Conservation (phyloP, 2,888 invertebrate species). For the Drosophila bunnanda region DNA sequence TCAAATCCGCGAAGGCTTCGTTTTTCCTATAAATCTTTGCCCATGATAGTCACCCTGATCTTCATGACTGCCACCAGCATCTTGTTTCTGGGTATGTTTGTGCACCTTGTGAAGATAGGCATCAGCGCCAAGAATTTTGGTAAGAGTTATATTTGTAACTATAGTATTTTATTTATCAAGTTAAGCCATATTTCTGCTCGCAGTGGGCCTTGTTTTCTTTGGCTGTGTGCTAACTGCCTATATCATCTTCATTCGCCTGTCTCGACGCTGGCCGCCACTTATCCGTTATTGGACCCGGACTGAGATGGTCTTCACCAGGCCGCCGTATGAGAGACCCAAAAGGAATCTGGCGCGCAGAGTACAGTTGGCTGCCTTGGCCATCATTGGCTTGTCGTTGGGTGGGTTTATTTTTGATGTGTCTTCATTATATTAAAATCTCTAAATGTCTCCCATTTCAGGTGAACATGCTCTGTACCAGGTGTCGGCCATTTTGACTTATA, state of each 20-base stretch:
- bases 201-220: conserved; percentile 82
- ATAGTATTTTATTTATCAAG: too few relatives aligned
- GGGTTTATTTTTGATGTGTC: conserved; percentile 2
- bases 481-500: conserved; percentile 69
- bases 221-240: conserved; percentile 70
- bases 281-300: conserved; percentile 81
- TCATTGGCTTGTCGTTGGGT: conserved; percentile 74
- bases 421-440: not conserved
- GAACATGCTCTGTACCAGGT: conserved; percentile 77
- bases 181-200: too few relatives aligned
- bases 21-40: conserved; percentile 75
- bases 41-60: conserved; percentile 60
- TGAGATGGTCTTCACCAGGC: conserved; percentile 78
- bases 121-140: conserved; percentile 82
- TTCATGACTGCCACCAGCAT: conserved; percentile 65
- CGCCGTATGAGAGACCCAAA: conserved; percentile 76
- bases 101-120: conserved; percentile 70
- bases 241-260: conserved; percentile 79
- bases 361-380: conserved; percentile 67
- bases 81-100: conserved; percentile 59
- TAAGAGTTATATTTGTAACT: conserved; percentile 42
- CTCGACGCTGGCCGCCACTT: conserved; percentile 80
- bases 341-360: conserved; percentile 69
- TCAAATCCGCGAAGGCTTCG: conserved; percentile 80
- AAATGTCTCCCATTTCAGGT: conserved; percentile 49